These are phyloP conservation scores for Semnornis frantzii DNA, from an alignment of 2,113 vertebrate genomes.

Conservation along the genomic window DNA sequence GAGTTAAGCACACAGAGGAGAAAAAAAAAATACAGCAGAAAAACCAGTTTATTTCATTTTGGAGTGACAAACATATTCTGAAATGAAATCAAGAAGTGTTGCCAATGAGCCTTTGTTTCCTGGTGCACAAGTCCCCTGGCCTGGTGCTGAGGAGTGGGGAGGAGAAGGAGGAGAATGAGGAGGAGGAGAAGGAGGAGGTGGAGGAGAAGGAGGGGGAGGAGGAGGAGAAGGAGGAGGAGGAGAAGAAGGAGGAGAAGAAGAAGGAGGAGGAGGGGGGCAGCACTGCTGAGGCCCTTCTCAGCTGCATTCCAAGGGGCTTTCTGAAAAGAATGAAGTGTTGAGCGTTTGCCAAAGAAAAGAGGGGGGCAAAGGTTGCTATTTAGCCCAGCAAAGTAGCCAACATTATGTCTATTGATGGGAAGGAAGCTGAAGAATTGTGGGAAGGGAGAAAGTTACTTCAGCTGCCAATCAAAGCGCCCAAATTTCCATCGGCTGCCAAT, in stretches of 20 bases:
- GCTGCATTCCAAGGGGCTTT: constrained; percentile 75
- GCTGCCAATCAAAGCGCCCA: constrained; percentile 80
- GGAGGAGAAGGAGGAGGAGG: not conserved
- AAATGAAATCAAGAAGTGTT: constrained; percentile 76
- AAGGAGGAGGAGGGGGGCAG: constrained; percentile 31
- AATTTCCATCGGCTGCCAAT: constrained; percentile 86
- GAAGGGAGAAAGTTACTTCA: constrained; percentile 80
- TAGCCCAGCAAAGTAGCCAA: constrained; percentile 83
- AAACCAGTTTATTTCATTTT: constrained; percentile 73
- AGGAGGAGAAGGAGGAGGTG: not conserved
- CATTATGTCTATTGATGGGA: constrained; percentile 83
- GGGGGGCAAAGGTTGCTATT: constrained; percentile 79
- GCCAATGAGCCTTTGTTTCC: constrained; percentile 78
- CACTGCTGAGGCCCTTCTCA: constrained; percentile 69
- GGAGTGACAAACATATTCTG: constrained; percentile 68
- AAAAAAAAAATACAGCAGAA: not conserved
- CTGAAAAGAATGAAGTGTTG: constrained; percentile 66
- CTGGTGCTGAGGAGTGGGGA: not conserved
- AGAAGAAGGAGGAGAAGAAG: not conserved
- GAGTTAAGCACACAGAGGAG: constrained; percentile 34
- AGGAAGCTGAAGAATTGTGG: constrained; percentile 83
- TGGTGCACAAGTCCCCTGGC: constrained; percentile 32
- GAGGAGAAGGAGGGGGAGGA: not conserved
- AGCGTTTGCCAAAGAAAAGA: constrained; percentile 72
- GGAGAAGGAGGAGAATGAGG: not conserved